Evolutionary conservation across 2,888 invertebrate genomes (phyloP).

Genomic region (Drosophila picticornis): DNA sequence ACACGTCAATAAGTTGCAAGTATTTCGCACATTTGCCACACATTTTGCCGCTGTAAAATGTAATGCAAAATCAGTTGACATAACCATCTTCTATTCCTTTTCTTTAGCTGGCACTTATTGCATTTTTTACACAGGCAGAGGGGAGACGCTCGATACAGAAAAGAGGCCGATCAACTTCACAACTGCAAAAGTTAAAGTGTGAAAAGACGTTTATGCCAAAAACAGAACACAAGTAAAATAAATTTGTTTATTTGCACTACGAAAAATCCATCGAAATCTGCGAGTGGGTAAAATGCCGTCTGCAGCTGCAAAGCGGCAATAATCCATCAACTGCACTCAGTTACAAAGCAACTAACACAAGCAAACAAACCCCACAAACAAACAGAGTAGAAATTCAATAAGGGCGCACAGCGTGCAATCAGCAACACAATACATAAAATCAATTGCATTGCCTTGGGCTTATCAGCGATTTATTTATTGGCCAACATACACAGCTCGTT

Average conservation of each 20-base stretch:
- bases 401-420: constrained; percentile 62
- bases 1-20: constrained; percentile 23
- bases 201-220: constrained; percentile 17
- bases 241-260: constrained; percentile 20
- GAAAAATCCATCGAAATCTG: constrained; percentile 42
- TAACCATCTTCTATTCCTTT: constrained; percentile 29
- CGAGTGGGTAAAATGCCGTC: constrained; percentile 46
- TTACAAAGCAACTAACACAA: constrained; percentile 37
- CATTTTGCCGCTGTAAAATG: constrained; percentile 61
- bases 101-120: constrained; percentile 70
- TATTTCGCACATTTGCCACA: constrained; percentile 58
- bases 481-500: constrained; percentile 38
- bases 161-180: constrained; percentile 48
- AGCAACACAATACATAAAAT: constrained; percentile 75
- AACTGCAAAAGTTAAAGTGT: constrained; percentile 45
- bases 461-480: constrained; percentile 79
- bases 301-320: constrained; percentile 37
- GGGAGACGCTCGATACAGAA: not conserved
- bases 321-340: constrained; percentile 33
- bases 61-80: constrained; percentile 68
- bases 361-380: constrained; percentile 25
- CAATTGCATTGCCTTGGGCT: constrained; percentile 77
- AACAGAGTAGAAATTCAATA: constrained; percentile 49
- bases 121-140: constrained; percentile 54
- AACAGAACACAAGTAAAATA: constrained; percentile 4